Base-by-base conservation (phyloP, 2,888 invertebrate genomes). In the Drosophila engyochracea region DNA sequence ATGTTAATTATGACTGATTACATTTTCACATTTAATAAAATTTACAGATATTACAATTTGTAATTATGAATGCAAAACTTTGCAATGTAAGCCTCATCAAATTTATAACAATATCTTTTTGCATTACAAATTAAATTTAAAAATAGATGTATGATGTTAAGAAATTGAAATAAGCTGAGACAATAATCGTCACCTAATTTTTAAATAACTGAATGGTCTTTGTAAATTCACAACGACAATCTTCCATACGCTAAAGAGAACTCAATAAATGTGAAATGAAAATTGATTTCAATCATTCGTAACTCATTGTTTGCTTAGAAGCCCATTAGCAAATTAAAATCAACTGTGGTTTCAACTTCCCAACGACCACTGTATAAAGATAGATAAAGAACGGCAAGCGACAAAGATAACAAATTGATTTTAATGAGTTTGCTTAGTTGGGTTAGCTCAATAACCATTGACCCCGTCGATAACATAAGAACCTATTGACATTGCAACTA, bases 401-500 rank as follows among this genome's bases (percentile, higher is more conserved):
- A 57, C 31, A 65, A 35, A 63, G 57, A 82, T 39, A 52, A 54
- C 57, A 53, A 60, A 59, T 69, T 57, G 54, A 55, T 69, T 67
- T 66, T 79, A 61, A 76, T 79, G 77, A 76, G 77, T 79, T 76
- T 70, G 81, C 76, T 49, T 72, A 59, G 63, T 47, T 74, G 61
- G 74, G 61, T 64, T 62, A 59, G 63, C 39, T 52, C 74, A 65
- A 74, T 74, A 70, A 70, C 73, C 66, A 67, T 72, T 72, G 79
- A 79, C 72, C 79, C 79, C 69, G 41, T 35, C 55, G 61, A 64
- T 47, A 70, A 62, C 67, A 66, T 68, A 72, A 66, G 58, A 81
- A 82, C 53, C 72, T 82, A 82, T 75, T 82, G 86, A 76, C 65
- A 71, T 84, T 78, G 82, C 74, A 72, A 65, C 78, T 81, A 89